phyloP scores from a whole-genome alignment of 1,140 invertebrate species.

The Uloborus diversus region DNA sequence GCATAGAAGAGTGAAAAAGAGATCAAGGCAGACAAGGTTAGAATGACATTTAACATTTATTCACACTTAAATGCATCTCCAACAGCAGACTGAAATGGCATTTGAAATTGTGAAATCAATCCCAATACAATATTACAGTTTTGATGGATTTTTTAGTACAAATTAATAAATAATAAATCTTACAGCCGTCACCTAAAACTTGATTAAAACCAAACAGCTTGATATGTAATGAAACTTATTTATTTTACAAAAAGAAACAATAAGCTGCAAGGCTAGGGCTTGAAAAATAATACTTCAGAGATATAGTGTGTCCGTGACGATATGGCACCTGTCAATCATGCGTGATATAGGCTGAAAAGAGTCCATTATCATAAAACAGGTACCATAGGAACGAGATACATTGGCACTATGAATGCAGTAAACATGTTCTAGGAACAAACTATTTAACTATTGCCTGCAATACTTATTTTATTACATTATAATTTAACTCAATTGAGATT shows the following conservation, averaged over 20 bases:
- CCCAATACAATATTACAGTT: not conserved
- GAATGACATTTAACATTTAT: conserved; percentile 50
- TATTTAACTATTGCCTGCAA: no score
- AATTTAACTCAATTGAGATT: no score
- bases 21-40: not conserved
- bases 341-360: no score
- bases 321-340: no score
- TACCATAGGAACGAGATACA: no score
- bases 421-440: no score
- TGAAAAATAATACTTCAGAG: not conserved
- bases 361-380: no score
- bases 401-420: no score
- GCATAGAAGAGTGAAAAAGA: not conserved
- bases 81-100: conserved; percentile 32
- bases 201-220: conserved; percentile 11
- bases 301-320: not conserved
- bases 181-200: not conserved
- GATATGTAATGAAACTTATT: conserved; percentile 6
- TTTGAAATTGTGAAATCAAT: not conserved
- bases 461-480: no score
- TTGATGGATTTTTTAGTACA: not conserved
- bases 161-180: not conserved
- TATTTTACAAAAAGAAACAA: not conserved
- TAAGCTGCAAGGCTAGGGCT: not conserved
- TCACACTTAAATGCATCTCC: conserved; percentile 49